Evolutionary conservation across 2,797 vertebrate genomes (phyloP).

Genomic region (Argyrosomus regius): DNA sequence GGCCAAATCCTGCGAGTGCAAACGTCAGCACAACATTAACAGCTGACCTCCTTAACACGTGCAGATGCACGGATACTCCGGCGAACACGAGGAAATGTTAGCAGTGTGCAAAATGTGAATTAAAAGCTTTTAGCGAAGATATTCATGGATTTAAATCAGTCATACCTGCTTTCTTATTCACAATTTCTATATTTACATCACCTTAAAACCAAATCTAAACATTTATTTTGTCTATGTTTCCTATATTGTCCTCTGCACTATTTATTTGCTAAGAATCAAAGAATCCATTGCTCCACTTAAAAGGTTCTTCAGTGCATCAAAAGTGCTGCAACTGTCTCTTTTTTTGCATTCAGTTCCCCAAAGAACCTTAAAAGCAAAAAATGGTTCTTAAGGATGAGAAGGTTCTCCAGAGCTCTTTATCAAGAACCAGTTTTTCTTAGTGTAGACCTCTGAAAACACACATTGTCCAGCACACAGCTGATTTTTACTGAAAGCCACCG

Average conservation of each 20-base stretch:
- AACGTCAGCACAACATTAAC: slow-evolving; percentile 42
- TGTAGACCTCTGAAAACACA: not conserved
- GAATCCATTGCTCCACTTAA: too few relatives aligned
- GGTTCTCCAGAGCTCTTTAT: too few relatives aligned
- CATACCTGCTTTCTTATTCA: not conserved
- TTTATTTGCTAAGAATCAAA: not conserved
- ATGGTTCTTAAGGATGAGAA: too few relatives aligned
- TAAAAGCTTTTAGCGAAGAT: not conserved
- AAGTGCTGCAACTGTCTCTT: too few relatives aligned
- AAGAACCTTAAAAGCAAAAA: too few relatives aligned
- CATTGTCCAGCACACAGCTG: not conserved
- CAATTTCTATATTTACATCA: not conserved
- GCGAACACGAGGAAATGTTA: not conserved
- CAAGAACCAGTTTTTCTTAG: too few relatives aligned
- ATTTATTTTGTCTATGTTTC: not conserved
- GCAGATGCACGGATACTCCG: not conserved
- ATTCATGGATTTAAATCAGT: not conserved
- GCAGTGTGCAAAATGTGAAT: not conserved
- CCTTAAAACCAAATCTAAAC: not conserved
- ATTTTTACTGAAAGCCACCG: not conserved
- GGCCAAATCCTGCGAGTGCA: slow-evolving; percentile 33
- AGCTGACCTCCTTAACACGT: slow-evolving; percentile 49
- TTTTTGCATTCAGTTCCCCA: too few relatives aligned
- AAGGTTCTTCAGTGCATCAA: too few relatives aligned
- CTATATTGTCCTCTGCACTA: not conserved